Evolutionary conservation across 2,113 vertebrate genomes (phyloP), one percentile per base, ranked within the genome.

Genomic region (Pteronura brasiliensis): DNA sequence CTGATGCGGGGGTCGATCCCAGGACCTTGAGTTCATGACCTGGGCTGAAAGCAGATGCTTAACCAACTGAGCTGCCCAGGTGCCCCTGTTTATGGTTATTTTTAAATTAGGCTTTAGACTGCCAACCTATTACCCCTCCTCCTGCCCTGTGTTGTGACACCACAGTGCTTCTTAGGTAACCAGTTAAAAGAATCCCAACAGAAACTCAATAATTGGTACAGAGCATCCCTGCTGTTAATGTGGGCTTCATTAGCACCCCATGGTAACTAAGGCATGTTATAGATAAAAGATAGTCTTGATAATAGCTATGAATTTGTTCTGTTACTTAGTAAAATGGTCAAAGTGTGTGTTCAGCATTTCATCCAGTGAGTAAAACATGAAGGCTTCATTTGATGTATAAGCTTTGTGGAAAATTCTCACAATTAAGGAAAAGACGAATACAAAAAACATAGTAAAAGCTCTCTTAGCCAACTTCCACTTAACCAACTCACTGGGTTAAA

Each of bases 401-500:
- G 39, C 13, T 55, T 67, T 2, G 29, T 49, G 57, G 82, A 63
- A 84, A 77, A 49, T 39, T 76, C 39, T 80, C 67, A 55, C 15
- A 83, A 71, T 63, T 81, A 39, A 36, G 8, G 21, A 77, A 87
- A 90, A 90, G 55, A 85, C 15, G 29, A 14, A 83, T 11, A 34
- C 7, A 87, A 44, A 36, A 31, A 49, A 81, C 6, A 47, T 21
- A 31, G 25, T 25, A 47, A 71, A 44, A 81, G 36, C 34, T 90
- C 87, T 80, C 27, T 69, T 85, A 65, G 39, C 31, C 36, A 95
- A 47, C 44, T 4, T 47, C 10, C 21, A 89, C 31, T 69, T 87
- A 90, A 67, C 80, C 79, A 79, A 39, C 59, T 87, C 27, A 63
- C 74, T 86, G 27, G 23, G 55, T 93, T 61, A 82, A 67, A 74